Base-by-base conservation (phyloP, 2,888 invertebrate species). In the Seladonia tumulorum region DNA sequence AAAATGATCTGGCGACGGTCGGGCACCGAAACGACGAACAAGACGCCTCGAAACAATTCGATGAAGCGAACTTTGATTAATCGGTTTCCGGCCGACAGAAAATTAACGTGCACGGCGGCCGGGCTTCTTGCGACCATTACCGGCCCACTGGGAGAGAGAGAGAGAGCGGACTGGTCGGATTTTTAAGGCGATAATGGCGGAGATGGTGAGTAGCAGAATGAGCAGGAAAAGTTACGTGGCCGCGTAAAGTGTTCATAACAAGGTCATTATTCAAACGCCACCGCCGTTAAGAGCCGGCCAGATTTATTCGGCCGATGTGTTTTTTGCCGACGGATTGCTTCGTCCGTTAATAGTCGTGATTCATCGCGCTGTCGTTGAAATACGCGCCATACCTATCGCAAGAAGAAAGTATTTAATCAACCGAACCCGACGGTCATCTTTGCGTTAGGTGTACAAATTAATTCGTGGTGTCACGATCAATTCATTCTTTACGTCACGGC, bases 41-140 rank as follows among this genome's bases (percentile, higher is more conserved):
- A 91, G 90, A 92, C 92, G 86, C 91, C 87, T 90, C 88, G 90
- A 89, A 91, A 90, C 91, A 91, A 92, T 93, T 90, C 91, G 88
- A 92, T 89, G 91, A 90, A 90, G 90, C 91, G 85, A 90, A 86
- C 86, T 78, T 91, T 94, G 93, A 94, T 93, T 94, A 93, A 94
- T 94, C 91, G 92, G 91, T 92, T 89, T 87, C 87, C 81, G 81
- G 83, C 86, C 83, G 84, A 74, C 82, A 79, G 82, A 79, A 87
- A 90, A 91, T 90, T 90, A 91, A 87, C 90, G 88, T 81, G 85
- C 88, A 90, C 86, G 87, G 88, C 53, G 57, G 49, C 25, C 91
- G 87, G 89, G 89, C 90, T 91, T 89, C 89, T 92, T 90, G 87
- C 88, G 79, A 86, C 87, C 86, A 88, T 89, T 90, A 90, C 75